phyloP scores from a whole-genome alignment of 2,113 vertebrate species.

The Zapornia atra region DNA sequence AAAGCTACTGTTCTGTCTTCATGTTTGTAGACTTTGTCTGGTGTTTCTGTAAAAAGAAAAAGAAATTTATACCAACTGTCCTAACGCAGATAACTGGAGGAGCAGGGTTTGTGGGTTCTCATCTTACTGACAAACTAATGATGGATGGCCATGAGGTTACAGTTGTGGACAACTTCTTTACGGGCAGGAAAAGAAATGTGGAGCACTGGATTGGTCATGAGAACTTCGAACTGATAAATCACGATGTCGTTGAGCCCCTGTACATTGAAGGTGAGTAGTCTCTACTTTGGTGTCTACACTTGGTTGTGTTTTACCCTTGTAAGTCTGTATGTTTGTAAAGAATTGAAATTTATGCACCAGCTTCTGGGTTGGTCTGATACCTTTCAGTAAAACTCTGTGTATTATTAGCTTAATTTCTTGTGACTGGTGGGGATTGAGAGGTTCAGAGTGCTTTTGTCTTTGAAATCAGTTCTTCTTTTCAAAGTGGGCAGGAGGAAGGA shows the following conservation, averaged over 20 bases:
- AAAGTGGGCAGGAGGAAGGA: neutral
- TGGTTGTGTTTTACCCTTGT: neutral
- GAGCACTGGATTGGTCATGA: conserved; percentile 99
- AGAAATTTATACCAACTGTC: conserved; percentile 66
- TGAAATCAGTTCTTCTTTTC: neutral
- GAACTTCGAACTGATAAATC: conserved; percentile 99
- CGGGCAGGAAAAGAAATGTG: conserved; percentile 96
- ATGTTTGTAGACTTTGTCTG: conserved; percentile 72
- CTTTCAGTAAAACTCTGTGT: neutral
- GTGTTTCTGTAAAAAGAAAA: conserved; percentile 72
- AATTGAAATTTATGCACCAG: neutral
- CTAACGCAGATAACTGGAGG: conserved; percentile 92
- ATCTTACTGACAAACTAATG: conserved; percentile 99
- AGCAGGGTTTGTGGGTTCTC: conserved; percentile 97
- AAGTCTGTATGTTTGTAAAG: neutral
- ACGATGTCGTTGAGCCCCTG: conserved; percentile 96
- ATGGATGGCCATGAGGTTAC: conserved; percentile 99
- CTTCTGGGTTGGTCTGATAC: neutral
- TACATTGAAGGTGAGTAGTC: conserved; percentile 92
- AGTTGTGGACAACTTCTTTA: conserved; percentile 99
- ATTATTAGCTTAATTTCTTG: neutral
- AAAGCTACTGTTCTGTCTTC: conserved; percentile 45
- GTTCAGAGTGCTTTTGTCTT: neutral
- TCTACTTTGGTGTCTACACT: neutral
- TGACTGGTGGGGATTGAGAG: neutral